Evolutionary conservation across 2,113 vertebrate genomes (phyloP).

Genomic region (Benthochromis sp.): DNA sequence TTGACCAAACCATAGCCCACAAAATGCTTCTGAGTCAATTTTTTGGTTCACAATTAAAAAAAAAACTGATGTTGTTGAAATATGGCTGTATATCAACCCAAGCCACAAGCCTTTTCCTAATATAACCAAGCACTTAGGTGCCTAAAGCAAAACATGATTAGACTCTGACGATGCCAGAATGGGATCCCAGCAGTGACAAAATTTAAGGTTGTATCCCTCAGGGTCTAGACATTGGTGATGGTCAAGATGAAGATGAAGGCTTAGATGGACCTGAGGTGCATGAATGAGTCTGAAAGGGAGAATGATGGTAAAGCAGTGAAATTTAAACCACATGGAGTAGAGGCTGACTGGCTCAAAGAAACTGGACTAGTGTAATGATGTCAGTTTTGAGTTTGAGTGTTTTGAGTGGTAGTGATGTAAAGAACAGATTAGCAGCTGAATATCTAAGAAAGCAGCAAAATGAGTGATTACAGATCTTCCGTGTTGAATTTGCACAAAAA

Average conservation of each 20-base stretch:
- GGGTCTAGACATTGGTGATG: not conserved
- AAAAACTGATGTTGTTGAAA: not conserved
- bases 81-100: not conserved
- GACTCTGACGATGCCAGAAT: not conserved
- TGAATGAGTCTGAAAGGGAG: not conserved
- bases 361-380: not conserved
- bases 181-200: not conserved
- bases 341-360: not conserved
- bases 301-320: not conserved
- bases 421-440: not conserved
- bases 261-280: not conserved
- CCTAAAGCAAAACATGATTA: not conserved
- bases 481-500: not conserved
- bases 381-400: not conserved
- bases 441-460: not conserved
- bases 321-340: not conserved
- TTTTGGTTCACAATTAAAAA: not conserved
- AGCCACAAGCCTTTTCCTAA: not conserved
- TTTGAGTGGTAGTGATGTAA: not conserved
- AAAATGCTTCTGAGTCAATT: not conserved
- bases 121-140: not conserved
- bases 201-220: not conserved
- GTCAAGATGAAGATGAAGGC: not conserved
- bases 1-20: not conserved
- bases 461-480: not conserved